Percentiles rank a stretch among this genome's conserved stretches.
Conservation (phyloP, 2,113 vertebrate genomes). For the Ageneiosus marmoratus region DNA sequence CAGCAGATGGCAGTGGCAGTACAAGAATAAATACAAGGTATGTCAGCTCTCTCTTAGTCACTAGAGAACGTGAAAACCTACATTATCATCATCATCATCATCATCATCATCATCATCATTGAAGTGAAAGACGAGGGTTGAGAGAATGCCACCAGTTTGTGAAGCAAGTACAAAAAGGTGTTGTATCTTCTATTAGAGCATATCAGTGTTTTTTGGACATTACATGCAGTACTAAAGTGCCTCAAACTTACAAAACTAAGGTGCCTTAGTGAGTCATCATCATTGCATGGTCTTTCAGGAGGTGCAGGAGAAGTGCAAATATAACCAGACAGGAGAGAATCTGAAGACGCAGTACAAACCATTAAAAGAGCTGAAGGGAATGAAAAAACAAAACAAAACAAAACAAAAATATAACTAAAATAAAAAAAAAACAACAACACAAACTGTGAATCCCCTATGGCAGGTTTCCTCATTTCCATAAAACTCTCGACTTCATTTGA, state of each 20-base stretch:
- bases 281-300: constrained; percentile 64
- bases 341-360: constrained; percentile 71
- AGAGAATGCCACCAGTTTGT: constrained; percentile 65
- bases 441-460: constrained; percentile 68
- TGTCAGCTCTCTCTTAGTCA: neutral
- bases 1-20: constrained; percentile 77
- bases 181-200: constrained; percentile 61
- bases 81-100: constrained; percentile 60
- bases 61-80: neutral
- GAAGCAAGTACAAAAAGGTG: constrained; percentile 66
- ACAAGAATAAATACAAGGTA: constrained; percentile 52
- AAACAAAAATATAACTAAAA: constrained; percentile 63
- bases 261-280: constrained; percentile 66
- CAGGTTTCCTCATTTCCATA: constrained; percentile 73
- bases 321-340: constrained; percentile 69
- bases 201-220: constrained; percentile 62
- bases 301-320: constrained; percentile 62
- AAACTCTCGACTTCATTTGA: constrained; percentile 72
- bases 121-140: constrained; percentile 67
- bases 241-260: constrained; percentile 58
- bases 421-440: constrained; percentile 48
- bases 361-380: constrained; percentile 69
- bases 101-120: constrained; percentile 60
- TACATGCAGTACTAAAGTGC: constrained; percentile 51
- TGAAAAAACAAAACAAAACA: constrained; percentile 62